Evolutionary conservation across 2,797 vertebrate genomes (phyloP).

Genomic region (Rhadinocentrus ornatus): DNA sequence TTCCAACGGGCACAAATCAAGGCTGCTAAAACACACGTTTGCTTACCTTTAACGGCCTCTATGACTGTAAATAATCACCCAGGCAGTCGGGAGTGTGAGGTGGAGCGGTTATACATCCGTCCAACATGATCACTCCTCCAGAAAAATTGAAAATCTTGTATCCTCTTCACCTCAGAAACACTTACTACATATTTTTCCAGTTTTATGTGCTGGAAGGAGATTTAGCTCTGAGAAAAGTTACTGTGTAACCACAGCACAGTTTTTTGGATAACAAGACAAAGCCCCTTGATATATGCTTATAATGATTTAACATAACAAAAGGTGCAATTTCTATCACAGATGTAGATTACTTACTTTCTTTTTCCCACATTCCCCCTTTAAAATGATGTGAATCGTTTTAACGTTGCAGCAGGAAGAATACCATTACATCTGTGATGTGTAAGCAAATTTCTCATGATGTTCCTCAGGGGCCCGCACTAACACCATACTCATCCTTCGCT

Average conservation of each 20-base stretch:
- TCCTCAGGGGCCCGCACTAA: slow-evolving; percentile 63
- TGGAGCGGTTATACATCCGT: slow-evolving; percentile 66
- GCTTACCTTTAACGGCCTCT: slow-evolving; percentile 81
- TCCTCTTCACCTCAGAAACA: slow-evolving; percentile 51
- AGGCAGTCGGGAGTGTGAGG: slow-evolving; percentile 69
- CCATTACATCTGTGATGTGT: slow-evolving; percentile 80
- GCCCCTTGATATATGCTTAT: slow-evolving; percentile 31
- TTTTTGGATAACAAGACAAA: slow-evolving; percentile 37
- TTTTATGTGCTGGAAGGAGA: slow-evolving; percentile 49
- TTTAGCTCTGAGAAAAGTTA: slow-evolving; percentile 49
- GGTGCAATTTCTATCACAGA: slow-evolving; percentile 37
- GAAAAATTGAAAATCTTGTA: slow-evolving; percentile 58
- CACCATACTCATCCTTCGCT: slow-evolving; percentile 65
- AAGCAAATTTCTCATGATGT: slow-evolving; percentile 77
- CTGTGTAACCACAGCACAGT: slow-evolving; percentile 21
- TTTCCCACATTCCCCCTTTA: slow-evolving; percentile 41
- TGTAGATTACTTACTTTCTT: slow-evolving; percentile 42
- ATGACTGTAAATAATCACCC: slow-evolving; percentile 84
- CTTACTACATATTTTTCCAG: slow-evolving; percentile 50
- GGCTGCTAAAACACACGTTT: slow-evolving; percentile 85
- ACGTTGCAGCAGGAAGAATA: slow-evolving; percentile 72
- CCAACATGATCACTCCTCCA: slow-evolving; percentile 75
- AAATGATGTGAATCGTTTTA: slow-evolving; percentile 73
- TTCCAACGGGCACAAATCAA: slow-evolving; percentile 85
- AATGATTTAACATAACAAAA: slow-evolving; percentile 46